Base-by-base conservation (phyloP, 2,113 vertebrate genomes). In the Alethe diademata region DNA sequence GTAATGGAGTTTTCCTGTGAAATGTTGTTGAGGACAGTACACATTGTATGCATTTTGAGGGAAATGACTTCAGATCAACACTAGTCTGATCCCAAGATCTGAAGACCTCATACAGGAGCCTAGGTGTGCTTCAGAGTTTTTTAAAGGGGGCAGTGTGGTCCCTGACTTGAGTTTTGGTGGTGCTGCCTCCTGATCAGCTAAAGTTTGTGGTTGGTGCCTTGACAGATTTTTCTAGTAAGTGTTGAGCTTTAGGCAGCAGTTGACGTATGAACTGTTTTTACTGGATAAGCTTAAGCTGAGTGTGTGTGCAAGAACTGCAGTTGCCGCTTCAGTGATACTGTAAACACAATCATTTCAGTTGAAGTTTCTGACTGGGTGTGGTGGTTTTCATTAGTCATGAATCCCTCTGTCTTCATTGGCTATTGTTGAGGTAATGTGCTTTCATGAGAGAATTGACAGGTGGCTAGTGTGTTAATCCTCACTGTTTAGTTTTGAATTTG, bases 301-400 rank as follows among this genome's bases (percentile, higher is more conserved):
- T 19, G 8, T 57, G 25, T 71, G 51, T 93, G 47, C 65, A 85
- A 94, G 73, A 90, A 13, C 48, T 83, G 58, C 40, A 35, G 24
- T 79, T 93, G 50, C 48, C 61, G 40, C n/a, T 76, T 65, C 47
- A 11, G 64, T 80, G 85, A 66, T 73, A 42, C 26, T 62, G 33
- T 74, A 64, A 78, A 81, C 28, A 64, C 8, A 75, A 8, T 54
- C 0, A 86, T 66, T 80, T 80, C 69, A 40, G 51, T 43, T 89
- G 60, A 89, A 54, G 58, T 89, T 83, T 80, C 65, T 92, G 42
- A 4, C 35, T 69, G 67, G 93, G 78, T 94, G 92, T 93, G 87
- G 66, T 92, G 43, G 54, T 85, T 92, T 93, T 88, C n/a, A 13
- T 86, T 53, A 86, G 58, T 57, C 3, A 1, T 72, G 66, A 79